These are phyloP conservation scores for Cynopterus sphinx DNA, from an alignment of 2,797 vertebrate genomes.

Conservation along the genomic window DNA sequence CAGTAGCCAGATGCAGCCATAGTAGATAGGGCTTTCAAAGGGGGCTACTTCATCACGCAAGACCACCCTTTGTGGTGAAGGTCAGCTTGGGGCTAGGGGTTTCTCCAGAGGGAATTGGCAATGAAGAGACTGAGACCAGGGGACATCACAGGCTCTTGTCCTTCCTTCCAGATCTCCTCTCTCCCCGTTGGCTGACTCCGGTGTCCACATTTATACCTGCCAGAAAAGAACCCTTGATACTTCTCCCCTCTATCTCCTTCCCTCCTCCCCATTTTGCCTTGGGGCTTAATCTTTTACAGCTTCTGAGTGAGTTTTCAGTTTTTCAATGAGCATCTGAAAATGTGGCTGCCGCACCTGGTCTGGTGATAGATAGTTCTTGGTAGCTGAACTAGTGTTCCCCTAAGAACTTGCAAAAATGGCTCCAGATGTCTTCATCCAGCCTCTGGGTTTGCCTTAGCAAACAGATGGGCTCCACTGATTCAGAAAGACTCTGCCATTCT, in stretches of 20 bases:
- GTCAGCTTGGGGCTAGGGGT: not conserved
- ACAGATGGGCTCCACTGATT: not conserved
- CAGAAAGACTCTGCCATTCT: not conserved
- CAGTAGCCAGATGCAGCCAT: not conserved
- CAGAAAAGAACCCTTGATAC: not conserved
- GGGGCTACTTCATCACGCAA: not conserved
- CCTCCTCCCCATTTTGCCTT: not conserved
- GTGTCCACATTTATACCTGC: not conserved
- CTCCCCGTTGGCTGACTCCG: not conserved
- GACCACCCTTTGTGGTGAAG: not conserved
- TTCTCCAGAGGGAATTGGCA: not conserved
- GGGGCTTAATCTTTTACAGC: not conserved
- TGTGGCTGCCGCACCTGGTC: not conserved
- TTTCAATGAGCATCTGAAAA: not conserved
- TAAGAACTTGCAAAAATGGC: not conserved
- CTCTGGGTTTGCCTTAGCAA: not conserved
- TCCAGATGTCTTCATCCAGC: not conserved
- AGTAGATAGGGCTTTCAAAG: not conserved
- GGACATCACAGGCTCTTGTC: not conserved
- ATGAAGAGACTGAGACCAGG: not conserved
- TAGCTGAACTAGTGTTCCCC: not conserved
- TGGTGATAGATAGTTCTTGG: not conserved
- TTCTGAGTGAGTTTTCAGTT: not conserved
- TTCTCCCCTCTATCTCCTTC: not conserved
- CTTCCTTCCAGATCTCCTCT: not conserved